These are phyloP conservation scores for Junonia oenone DNA, from an alignment of 2,888 invertebrate species.

Conservation along the genomic window DNA sequence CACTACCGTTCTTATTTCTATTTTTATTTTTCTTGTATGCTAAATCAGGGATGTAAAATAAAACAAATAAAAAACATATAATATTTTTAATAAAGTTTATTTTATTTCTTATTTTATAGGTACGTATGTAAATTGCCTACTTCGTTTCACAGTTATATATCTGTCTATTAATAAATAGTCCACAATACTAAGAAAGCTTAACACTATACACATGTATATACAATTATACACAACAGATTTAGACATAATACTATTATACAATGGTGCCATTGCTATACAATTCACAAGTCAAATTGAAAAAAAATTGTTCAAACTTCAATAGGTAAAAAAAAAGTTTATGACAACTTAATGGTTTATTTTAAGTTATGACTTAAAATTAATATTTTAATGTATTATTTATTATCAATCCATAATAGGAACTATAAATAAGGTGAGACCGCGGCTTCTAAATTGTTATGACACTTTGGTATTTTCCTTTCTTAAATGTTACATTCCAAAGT, in stretches of 20 bases:
- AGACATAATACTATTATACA: slow-evolving; percentile 13
- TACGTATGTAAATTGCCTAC: slow-evolving; percentile 53
- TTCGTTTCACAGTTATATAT: slow-evolving; percentile 48
- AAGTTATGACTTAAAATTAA: slow-evolving; percentile 6
- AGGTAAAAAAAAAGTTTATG: slow-evolving; percentile 2
- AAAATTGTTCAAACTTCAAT: not conserved
- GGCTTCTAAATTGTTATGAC: slow-evolving; percentile 18
- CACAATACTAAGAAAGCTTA: slow-evolving; percentile 51
- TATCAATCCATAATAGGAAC: slow-evolving; percentile 27
- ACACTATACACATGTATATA: slow-evolving; percentile 56
- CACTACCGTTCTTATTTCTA: too few species aligned
- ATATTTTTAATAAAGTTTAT: slow-evolving; percentile 33
- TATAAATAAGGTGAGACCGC: slow-evolving; percentile 21
- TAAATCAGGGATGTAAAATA: not conserved
- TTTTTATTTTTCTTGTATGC: not conserved
- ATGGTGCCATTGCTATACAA: slow-evolving; percentile 12
- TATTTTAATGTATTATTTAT: slow-evolving; percentile 1
- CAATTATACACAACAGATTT: slow-evolving; percentile 10
- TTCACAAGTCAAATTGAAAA: not conserved
- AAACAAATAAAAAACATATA: slow-evolving; percentile 22
- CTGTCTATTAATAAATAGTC: slow-evolving; percentile 60
- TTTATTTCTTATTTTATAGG: slow-evolving; percentile 41
- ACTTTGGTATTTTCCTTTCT: slow-evolving; percentile 23
- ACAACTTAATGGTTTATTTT: slow-evolving; percentile 1
- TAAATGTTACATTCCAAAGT: slow-evolving; percentile 16